Evolutionary conservation across 1,140 invertebrate genomes (phyloP).

Genomic region (Nephila pilipes): DNA sequence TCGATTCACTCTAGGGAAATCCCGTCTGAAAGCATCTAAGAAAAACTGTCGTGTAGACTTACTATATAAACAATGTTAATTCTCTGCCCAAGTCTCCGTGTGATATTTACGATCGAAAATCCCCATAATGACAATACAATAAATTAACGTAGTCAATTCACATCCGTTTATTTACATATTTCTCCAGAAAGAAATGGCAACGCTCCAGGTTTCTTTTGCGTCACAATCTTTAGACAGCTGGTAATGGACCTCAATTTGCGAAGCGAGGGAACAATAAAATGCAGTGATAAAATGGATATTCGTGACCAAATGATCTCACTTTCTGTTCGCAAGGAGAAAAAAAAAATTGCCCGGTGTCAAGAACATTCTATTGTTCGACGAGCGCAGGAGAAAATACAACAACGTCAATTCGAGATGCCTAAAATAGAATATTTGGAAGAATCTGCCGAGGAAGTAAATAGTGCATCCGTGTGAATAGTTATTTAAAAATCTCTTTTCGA

Average conservation of each 20-base stretch:
- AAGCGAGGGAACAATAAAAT: not conserved
- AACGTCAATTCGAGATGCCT: not conserved
- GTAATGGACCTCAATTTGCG: not conserved
- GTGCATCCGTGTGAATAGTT: not conserved
- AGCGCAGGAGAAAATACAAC: not conserved
- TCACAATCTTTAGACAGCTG: not conserved
- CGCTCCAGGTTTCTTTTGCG: not conserved
- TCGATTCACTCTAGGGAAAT: not conserved
- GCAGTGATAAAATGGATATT: not conserved
- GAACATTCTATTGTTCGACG: not conserved
- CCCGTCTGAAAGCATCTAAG: not conserved
- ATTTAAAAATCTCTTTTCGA: not conserved
- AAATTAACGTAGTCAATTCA: not conserved
- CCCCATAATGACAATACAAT: conserved; percentile 10
- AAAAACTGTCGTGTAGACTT: not conserved
- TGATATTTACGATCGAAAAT: not conserved
- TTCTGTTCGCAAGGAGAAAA: not conserved
- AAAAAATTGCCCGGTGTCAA: not conserved
- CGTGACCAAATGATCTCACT: not conserved
- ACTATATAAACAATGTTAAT: not conserved
- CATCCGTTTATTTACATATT: conserved; percentile 13
- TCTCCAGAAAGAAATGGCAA: not conserved
- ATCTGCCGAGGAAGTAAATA: not conserved
- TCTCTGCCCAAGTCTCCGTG: not conserved
- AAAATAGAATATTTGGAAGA: not conserved